A percentile compares a stretch with the other conserved stretches of the same genome.
phyloP scores from a whole-genome alignment of 2,888 invertebrate genomes.

The Margaritifera margaritifera region DNA sequence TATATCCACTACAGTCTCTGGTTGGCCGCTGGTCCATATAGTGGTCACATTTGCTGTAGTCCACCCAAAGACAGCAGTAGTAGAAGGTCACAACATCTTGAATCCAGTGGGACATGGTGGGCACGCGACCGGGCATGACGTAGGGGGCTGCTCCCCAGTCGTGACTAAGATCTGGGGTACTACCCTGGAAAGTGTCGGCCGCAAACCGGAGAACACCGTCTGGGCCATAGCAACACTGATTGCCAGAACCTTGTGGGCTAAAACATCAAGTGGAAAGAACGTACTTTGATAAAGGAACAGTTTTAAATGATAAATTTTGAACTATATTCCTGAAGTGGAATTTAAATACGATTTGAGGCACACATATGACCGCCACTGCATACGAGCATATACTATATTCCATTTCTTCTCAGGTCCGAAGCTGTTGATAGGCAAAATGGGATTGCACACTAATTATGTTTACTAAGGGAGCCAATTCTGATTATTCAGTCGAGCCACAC shows the following conservation, averaged over 20 bases:
- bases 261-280: not conserved
- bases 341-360: too few species aligned
- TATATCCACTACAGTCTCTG: constrained; percentile 96
- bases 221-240: constrained; percentile 98
- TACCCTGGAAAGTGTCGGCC: constrained; percentile 96
- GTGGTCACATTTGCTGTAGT: constrained; percentile 93
- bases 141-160: constrained; percentile 81
- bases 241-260: constrained; percentile 77
- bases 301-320: too few species aligned
- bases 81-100: constrained; percentile 96
- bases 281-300: not conserved
- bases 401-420: too few species aligned
- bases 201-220: constrained; percentile 93
- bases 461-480: too few species aligned
- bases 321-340: too few species aligned
- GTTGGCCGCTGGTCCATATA: constrained; percentile 90
- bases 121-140: constrained; percentile 78
- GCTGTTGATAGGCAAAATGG: too few species aligned
- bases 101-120: constrained; percentile 95
- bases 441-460: too few species aligned
- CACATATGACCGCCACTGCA: too few species aligned
- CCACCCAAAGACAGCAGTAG: constrained; percentile 92
- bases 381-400: too few species aligned
- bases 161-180: constrained; percentile 74
- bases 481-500: too few species aligned